These are phyloP conservation scores for Myotis findleyi DNA, from an alignment of 2,797 vertebrate species.

Conservation along the genomic window DNA sequence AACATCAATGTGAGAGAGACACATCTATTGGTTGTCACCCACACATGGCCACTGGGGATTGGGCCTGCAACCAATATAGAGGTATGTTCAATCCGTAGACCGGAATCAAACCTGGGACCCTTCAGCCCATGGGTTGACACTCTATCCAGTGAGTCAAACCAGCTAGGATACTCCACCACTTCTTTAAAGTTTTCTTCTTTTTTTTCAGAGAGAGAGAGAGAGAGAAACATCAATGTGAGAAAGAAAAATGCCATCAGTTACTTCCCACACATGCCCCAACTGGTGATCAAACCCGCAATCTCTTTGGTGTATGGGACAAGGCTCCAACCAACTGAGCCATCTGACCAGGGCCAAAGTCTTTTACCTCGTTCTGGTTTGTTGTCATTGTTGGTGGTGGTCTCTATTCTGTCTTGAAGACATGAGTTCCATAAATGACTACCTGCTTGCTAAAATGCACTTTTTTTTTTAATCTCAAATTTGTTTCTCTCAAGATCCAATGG, in stretches of 20 bases:
- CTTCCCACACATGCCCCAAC: background rate
- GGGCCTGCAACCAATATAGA: too few species aligned
- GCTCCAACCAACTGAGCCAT: background rate
- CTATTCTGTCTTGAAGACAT: background rate
- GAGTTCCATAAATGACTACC: background rate
- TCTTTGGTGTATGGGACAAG: background rate
- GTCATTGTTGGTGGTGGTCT: background rate
- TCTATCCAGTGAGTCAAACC: too few species aligned
- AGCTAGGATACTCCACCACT: background rate
- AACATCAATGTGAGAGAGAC: too few species aligned
- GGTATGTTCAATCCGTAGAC: too few species aligned
- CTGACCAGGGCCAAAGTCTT: background rate
- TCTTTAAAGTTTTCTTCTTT: background rate
- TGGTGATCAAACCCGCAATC: background rate
- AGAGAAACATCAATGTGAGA: background rate
- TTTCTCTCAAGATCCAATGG: background rate
- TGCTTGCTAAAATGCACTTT: constrained; percentile 48
- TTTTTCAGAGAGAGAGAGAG: background rate
- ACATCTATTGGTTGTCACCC: too few species aligned
- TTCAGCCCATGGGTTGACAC: too few species aligned
- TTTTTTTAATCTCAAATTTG: background rate
- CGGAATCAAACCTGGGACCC: too few species aligned
- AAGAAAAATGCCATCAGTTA: background rate
- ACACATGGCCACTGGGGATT: too few species aligned
- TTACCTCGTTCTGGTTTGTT: background rate